Evolutionary conservation across 2,113 vertebrate species (phyloP).

Genomic region (Sphaerodactylus townsendi): DNA sequence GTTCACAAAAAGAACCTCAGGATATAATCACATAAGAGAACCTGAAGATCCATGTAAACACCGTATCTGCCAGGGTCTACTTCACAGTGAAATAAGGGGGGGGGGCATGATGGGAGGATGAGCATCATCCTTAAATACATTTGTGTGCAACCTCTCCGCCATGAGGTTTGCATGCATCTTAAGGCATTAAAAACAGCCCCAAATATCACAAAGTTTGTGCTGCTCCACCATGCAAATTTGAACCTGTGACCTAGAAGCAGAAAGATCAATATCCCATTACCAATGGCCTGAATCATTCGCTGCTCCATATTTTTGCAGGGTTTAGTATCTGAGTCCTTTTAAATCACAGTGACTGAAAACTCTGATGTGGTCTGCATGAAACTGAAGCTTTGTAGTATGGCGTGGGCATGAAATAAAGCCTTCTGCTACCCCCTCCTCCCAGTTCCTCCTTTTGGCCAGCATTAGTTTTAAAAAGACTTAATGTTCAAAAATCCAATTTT

Average conservation of each 20-base stretch:
- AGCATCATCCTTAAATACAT: not conserved
- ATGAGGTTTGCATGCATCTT: not conserved
- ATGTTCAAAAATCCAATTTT: conserved; percentile 75
- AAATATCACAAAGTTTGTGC: accelerated
- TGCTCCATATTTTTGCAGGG: conserved; percentile 24
- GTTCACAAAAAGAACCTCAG: too few relatives aligned
- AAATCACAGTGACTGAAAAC: conserved; percentile 26
- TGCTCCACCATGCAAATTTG: not conserved
- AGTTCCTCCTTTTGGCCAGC: conserved; percentile 31
- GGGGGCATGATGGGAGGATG: too few relatives aligned
- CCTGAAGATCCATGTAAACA: too few relatives aligned
- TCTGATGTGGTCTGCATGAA: conserved; percentile 46
- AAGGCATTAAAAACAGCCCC: not conserved
- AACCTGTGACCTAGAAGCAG: conserved; percentile 7
- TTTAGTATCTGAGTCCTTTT: conserved; percentile 36
- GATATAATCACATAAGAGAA: too few relatives aligned
- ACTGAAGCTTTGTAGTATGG: not conserved
- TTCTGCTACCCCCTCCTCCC: conserved; percentile 10
- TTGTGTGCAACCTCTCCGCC: not conserved
- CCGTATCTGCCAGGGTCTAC: not conserved
- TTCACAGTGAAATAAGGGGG: not conserved
- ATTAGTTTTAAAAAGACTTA: conserved; percentile 48
- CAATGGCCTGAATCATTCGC: conserved; percentile 10
- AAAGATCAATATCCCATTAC: conserved; percentile 40
- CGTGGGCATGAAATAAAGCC: not conserved